Base-by-base conservation (phyloP, 2,888 invertebrate genomes). In the Chesias legatella region DNA sequence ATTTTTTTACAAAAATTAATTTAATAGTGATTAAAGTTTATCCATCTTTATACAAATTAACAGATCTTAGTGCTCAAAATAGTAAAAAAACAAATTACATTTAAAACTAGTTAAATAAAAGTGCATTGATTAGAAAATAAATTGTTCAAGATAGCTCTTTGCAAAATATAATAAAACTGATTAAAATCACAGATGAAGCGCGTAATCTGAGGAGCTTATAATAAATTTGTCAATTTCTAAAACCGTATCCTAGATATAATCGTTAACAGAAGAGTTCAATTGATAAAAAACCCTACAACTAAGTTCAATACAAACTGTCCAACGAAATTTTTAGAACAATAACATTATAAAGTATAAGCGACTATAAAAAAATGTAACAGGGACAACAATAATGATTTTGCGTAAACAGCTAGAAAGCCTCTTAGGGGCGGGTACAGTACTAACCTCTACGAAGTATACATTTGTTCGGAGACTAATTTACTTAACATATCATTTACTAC, bases 31-130 rank as follows among this genome's bases (percentile, higher is more conserved):
- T 76, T 72, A 73, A 65, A 62, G 68, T 70, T 73, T 71, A 67
- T 68, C 68, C 60, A 69, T 80, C 73, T 80, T 77, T 76, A 73
- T 83, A 86, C 74, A 80, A 79, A 81, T 80, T 85, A 84, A 86
- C 88, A 88, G 88, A 88, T 88, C 88, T 84, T 78, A 79, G 85
- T 88, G 85, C 79, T 77, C 75, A 78, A 76, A 17, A 76, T 71
- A 78, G 69, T 77, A 76, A 75, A 80, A 68, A 43, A 62, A 73
- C 2, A 80, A 74, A 76, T 77, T 77, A 78, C 62, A 79, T 75
- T 79, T 74, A 73, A 53, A 74, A 78, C 73, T 81, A 82, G 81
- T 83, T 85, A 85, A 85, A 85, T 83, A 84, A 68, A 71, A 79
- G 83, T 83, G 84, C 80, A 79, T 79, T 78, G 70, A 75, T 75